Evolutionary conservation across 2,888 invertebrate genomes (phyloP).

Genomic region (Mythimna albipuncta): DNA sequence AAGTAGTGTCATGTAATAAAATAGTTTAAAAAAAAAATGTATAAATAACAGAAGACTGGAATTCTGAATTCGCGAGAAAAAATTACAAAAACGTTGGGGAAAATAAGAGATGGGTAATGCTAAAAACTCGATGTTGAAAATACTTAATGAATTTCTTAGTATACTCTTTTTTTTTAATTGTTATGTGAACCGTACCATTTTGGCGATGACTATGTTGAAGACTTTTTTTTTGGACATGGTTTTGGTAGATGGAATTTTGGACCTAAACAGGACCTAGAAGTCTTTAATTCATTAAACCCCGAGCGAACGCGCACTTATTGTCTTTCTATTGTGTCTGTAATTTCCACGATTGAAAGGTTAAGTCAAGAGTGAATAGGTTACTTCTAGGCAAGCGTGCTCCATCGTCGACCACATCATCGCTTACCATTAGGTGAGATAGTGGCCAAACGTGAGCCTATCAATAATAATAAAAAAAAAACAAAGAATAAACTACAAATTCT

Average conservation of each 20-base stretch:
- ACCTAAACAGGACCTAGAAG: background rate
- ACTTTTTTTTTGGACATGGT: background rate
- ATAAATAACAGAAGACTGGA: slow-evolving; percentile 59
- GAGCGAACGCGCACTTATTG: too few relatives aligned
- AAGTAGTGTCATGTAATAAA: slow-evolving; percentile 54
- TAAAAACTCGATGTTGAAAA: slow-evolving; percentile 51
- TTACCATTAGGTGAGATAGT: too few relatives aligned
- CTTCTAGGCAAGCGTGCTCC: too few relatives aligned
- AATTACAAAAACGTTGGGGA: slow-evolving; percentile 31
- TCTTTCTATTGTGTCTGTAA: too few relatives aligned
- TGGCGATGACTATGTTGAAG: slow-evolving; percentile 1
- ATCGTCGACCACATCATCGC: too few relatives aligned
- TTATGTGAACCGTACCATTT: slow-evolving; percentile 19
- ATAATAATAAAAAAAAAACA: too few relatives aligned
- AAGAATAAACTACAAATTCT: background rate
- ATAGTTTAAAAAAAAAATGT: slow-evolving; percentile 50
- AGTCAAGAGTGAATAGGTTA: too few relatives aligned
- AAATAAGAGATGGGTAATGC: slow-evolving; percentile 25
- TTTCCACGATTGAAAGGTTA: too few relatives aligned
- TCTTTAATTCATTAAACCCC: too few relatives aligned
- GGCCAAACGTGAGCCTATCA: too few relatives aligned
- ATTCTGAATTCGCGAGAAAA: slow-evolving; percentile 56
- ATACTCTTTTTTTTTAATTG: slow-evolving; percentile 24
- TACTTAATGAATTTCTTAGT: slow-evolving; percentile 56
- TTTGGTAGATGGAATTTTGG: slow-evolving; percentile 3